Base-by-base conservation (phyloP, 2,113 vertebrate genomes). In the Heloderma charlesbogerti region DNA sequence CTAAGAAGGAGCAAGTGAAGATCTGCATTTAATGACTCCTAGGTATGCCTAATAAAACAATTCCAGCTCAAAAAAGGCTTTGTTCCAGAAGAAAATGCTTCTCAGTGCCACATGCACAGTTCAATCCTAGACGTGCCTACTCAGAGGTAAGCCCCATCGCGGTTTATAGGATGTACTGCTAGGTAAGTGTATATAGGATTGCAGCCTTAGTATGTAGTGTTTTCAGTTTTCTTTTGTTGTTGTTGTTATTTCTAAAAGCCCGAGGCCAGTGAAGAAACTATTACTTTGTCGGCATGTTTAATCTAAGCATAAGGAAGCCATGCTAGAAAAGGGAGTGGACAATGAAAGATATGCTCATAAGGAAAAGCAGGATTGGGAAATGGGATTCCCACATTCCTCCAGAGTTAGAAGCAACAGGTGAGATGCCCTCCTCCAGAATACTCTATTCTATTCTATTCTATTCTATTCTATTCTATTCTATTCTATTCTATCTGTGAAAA, bases 71-170 rank as follows among this genome's bases (percentile, higher is more conserved):
- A 92, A 85, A 37, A 13, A 43, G 71, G 34, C 75, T 82, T 29
- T 92, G 78, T 71, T 89, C 80, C n/a, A 37, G 72, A 1, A 81
- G 1, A 13, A 90, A 87, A 92, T 63, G 86, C 57, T 12, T 48
- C 22, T 18, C 63, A 60, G 4, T 83, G 34, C 7, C 15, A 51
- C 43, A 20, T 16, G 16, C 15, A 13, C 57, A 60, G 16, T 60
- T 9, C 57, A 60, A 60, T 12, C 57, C 57, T 60, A 60, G 6
- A 60, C 16, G 12, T 60, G 12, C 15, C 16, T 60, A 60, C 9
- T 60, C 8, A 60, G 12, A 15, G 15, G 57, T 16, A 60, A 60
- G 57, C 16, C 57, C 57, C 57, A 15, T 60, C 15, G 57, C 2
- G 57, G 12, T 60, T 60, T 16, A 60, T 60, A 13, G 57, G 12